Evolutionary conservation across 2,113 vertebrate species (phyloP), one percentile per base, ranked within the genome.

Genomic region (Chloropsis cyanopogon): DNA sequence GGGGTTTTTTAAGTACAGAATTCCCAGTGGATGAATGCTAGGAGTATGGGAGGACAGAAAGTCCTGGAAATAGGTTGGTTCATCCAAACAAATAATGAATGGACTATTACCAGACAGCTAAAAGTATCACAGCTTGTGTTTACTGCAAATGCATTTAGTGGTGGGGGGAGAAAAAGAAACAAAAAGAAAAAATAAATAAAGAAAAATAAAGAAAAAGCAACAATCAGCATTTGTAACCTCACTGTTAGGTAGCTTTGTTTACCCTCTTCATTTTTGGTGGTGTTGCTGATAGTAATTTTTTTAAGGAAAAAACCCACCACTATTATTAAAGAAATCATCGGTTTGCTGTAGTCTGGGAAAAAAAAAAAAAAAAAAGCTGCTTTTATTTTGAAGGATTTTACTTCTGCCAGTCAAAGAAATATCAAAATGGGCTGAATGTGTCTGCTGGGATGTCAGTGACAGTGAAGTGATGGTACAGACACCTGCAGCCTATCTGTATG

Each of bases 91-190:
- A 87, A 68, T 7, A 7, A 33, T 24, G 21, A 22, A 73, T 50
- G 9, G n/a, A 61, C 82, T 70, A 65, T 49, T 56, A 41, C 11
- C 3, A 69, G 14, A 16, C 54, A 85, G 15, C 8, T 76, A 59
- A 63, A 79, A 11, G 13, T 64, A 57, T n/a, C n/a, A 88, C 15
- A 72, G 4, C 14, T 52, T 80, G 4, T 73, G 33, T 49, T 16
- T 28, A 49, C 28, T 69, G 25, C 12, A 82, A 79, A 89, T 47
- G 4, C 2, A 64, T 78, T 69, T 77, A 41, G 4, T 17, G 18
- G 5, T 3, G 1, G 0, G 4, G 7, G 12, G 10, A 10, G 9
- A 37, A 22, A 12, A 12, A 14, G 4, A 3, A 2, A 10, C 4
- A 17, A 31, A 16, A 25, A 9, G 1, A 2, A 25, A 14, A 16